Evolutionary conservation across 2,797 vertebrate species (phyloP).

Genomic region (Neostethus bicornis): DNA sequence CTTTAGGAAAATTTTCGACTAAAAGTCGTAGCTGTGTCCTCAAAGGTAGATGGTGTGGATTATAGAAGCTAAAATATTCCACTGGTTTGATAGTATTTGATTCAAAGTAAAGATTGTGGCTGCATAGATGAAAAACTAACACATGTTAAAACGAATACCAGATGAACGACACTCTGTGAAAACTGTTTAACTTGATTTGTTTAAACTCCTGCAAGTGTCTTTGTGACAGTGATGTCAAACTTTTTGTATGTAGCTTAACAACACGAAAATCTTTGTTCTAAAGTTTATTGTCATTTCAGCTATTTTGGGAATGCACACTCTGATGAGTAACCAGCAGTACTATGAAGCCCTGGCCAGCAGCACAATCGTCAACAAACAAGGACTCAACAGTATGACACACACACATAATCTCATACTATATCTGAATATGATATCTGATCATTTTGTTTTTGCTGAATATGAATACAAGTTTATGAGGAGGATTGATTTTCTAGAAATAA

Average conservation of each 20-base stretch:
- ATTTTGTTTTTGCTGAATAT: slow-evolving; percentile 10
- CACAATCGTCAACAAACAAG: slow-evolving; percentile 97
- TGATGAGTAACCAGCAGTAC: slow-evolving; percentile 99
- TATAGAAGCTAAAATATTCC: background rate
- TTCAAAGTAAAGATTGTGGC: background rate
- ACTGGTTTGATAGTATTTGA: background rate
- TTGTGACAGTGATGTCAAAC: background rate
- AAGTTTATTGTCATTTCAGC: slow-evolving; percentile 73
- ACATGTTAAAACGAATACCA: background rate
- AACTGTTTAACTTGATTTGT: slow-evolving; percentile 7
- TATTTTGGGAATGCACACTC: slow-evolving; percentile 98
- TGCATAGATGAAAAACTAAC: background rate
- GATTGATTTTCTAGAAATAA: slow-evolving; percentile 1
- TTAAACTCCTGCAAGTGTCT: slow-evolving; percentile 11
- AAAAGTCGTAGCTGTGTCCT: background rate
- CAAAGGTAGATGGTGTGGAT: background rate
- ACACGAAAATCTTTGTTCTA: background rate
- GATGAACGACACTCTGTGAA: background rate
- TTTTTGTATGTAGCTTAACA: background rate
- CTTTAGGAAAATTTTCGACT: background rate
- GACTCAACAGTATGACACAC: slow-evolving; percentile 90
- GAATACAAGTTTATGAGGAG: background rate
- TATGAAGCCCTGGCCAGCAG: slow-evolving; percentile 96
- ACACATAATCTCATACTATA: slow-evolving; percentile 10
- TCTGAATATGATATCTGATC: background rate